Conservation (phyloP, 2,797 vertebrate genomes). For the Notolabrus celidotus region DNA sequence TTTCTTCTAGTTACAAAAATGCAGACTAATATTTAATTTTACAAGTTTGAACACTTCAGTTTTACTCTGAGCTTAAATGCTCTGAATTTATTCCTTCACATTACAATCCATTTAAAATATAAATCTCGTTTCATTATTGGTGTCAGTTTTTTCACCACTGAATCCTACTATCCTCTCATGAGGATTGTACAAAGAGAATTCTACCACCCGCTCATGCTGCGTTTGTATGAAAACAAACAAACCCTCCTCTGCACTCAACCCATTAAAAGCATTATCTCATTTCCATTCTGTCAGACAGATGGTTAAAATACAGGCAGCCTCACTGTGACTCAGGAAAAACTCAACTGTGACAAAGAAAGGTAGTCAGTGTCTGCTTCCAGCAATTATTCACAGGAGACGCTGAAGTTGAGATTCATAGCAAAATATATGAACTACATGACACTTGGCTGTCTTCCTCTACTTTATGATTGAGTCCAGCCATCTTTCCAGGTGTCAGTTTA, state of each 20-base stretch:
- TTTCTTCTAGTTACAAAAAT: too few species aligned
- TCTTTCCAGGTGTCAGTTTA: background rate
- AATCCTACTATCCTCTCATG: conserved; percentile 30
- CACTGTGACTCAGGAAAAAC: conserved; percentile 5
- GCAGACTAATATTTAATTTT: too few species aligned
- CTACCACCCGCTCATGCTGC: conserved; percentile 34
- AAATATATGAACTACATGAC: too few species aligned
- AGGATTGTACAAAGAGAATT: conserved; percentile 10
- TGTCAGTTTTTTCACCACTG: conserved; percentile 19
- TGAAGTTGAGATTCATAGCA: too few species aligned
- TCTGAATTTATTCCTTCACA: too few species aligned
- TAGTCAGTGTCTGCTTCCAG: background rate
- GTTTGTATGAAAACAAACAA: conserved; percentile 35
- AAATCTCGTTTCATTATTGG: conserved; percentile 14
- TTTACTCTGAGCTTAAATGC: too few species aligned
- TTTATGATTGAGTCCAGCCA: background rate
- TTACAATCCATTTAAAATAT: too few species aligned
- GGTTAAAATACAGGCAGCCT: background rate
- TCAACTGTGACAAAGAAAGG: background rate
- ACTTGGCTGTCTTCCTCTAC: background rate
- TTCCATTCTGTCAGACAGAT: conserved; percentile 4
- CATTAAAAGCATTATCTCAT: conserved; percentile 20
- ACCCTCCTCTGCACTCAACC: conserved; percentile 10
- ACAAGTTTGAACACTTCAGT: too few species aligned
- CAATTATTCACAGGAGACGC: too few species aligned